Percentiles rank a stretch among this genome's conserved stretches.
phyloP scores from a whole-genome alignment of 2,888 invertebrate species.

The Phyllotreta cruciferae region DNA sequence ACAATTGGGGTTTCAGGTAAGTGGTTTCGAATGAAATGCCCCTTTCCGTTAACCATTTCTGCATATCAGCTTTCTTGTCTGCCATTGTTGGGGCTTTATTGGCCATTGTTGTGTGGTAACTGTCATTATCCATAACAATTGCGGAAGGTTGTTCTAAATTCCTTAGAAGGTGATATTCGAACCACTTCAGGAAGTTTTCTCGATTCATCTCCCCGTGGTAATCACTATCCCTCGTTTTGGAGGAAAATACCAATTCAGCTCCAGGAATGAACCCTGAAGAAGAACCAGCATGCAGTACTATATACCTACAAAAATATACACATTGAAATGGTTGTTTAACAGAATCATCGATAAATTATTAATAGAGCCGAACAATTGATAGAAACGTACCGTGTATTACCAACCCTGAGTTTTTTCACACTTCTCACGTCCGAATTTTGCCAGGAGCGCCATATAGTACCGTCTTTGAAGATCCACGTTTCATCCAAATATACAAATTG shows the following conservation, averaged over 20 bases:
- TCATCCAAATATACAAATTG: slow-evolving; percentile 25
- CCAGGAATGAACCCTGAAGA: slow-evolving; percentile 8
- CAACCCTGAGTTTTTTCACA: neutral
- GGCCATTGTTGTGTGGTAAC: neutral
- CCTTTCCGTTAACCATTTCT: neutral
- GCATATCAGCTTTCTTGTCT: neutral
- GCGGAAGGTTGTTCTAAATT: slow-evolving; percentile 8
- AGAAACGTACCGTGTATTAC: neutral
- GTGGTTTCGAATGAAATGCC: neutral
- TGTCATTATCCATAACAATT: neutral
- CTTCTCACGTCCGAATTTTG: too few relatives aligned
- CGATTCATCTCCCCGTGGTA: slow-evolving; percentile 7
- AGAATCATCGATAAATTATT: too few relatives aligned
- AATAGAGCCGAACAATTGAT: too few relatives aligned
- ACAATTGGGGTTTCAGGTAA: neutral
- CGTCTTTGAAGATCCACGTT: slow-evolving; percentile 27
- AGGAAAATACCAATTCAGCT: slow-evolving; percentile 9
- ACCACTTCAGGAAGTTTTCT: slow-evolving; percentile 4
- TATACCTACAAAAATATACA: slow-evolving; percentile 13
- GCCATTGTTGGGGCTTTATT: neutral
- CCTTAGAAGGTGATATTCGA: slow-evolving; percentile 2
- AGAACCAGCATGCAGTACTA: slow-evolving; percentile 13
- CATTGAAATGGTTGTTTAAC: too few relatives aligned
- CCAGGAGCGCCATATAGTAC: too few relatives aligned
- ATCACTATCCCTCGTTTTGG: slow-evolving; percentile 4